Conservation (phyloP, 2,113 vertebrate species). For the Mesembrinibis cayennensis region DNA sequence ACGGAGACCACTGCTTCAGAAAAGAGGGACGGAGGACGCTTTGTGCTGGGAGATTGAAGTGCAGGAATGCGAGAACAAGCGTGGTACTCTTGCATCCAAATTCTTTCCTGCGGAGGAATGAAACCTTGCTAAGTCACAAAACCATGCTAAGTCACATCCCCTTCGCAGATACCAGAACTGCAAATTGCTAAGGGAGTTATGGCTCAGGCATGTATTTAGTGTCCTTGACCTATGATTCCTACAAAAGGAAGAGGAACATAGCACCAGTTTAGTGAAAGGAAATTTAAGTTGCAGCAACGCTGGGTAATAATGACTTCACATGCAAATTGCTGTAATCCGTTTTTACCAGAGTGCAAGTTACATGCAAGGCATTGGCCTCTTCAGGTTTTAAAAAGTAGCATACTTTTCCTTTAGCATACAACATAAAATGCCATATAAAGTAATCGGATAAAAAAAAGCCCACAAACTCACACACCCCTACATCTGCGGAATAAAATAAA, state of each 20-base stretch:
- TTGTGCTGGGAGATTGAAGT: background rate
- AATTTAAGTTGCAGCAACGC: background rate
- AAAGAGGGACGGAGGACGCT: background rate
- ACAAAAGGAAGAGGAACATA: background rate
- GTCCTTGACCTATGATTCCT: background rate
- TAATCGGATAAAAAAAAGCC: background rate
- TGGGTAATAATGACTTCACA: background rate
- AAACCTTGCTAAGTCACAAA: background rate
- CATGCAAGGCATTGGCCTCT: background rate
- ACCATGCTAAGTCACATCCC: background rate
- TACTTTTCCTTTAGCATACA: background rate
- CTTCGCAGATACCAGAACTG: background rate
- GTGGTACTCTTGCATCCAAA: background rate
- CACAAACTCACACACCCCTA: background rate
- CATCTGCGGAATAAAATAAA: background rate
- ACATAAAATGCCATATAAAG: background rate
- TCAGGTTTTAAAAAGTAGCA: background rate
- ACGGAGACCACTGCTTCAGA: background rate
- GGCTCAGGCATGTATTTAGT: background rate
- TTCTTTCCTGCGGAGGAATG: background rate
- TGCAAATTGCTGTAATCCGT: background rate
- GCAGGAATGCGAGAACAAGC: background rate
- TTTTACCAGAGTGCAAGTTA: background rate
- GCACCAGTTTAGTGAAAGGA: background rate
- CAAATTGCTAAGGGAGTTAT: background rate